Evolutionary conservation across 1,140 invertebrate species (phyloP), one percentile per base, ranked within the genome.

Genomic region (Bicyclus anynana): DNA sequence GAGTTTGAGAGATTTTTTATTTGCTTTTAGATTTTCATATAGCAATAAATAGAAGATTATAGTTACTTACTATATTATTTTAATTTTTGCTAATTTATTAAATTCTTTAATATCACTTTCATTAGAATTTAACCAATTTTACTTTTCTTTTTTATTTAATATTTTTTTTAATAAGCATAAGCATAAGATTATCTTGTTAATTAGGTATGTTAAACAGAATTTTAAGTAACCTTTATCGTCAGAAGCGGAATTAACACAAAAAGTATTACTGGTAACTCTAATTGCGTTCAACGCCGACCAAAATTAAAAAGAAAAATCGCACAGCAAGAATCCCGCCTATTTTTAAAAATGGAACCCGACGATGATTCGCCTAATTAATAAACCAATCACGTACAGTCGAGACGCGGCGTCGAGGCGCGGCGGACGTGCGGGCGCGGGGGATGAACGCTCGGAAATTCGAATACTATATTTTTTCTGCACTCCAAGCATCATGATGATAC

Each of bases 321-420:
- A 80, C 75, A 80, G 74, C 72, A 86, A 86, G 82, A 85, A 88
- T 88, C 85, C 83, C 85, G 85, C 83, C 83, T 87, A 88, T 88
- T 88, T 88, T 88, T 88, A 88, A 88, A 88, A 88, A 86, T 88
- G 85, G 85, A 88, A 85, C 83, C 80, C 77, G 80, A 77, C 76
- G 83, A 86, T 88, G 85, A 88, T 85, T 88, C 83, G 85, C 77
- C 80, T 88, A 88, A 88, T 88, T 88, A 87, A 85, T 87, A 88
- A 88, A 87, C 85, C 85, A 88, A 88, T 88, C 85, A 88, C 85
- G 85, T 87, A 85, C 85, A 83, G 74, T 85, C 77, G 77, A 79
- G 85, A 84, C 83, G 83, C 83, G 84, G 80, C 84, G 77, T 75
- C 81, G 82, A 80, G 73, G 84, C 77, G 83, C 80, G 83, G 78